Conservation (phyloP, 2,797 vertebrate species). For the Toxotes lorentzi region DNA sequence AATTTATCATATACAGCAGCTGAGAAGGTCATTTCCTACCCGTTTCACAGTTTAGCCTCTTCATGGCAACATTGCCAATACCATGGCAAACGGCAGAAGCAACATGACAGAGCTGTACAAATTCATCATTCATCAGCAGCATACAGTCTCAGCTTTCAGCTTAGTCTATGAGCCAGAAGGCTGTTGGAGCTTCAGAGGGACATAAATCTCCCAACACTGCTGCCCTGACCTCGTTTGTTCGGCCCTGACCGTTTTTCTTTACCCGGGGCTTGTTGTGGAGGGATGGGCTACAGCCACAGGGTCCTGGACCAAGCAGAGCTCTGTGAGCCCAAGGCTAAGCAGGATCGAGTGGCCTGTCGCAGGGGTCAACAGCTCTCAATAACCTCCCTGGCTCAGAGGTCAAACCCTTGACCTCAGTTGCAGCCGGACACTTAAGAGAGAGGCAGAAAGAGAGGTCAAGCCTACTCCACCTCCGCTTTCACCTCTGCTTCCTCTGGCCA, state of each 20-base stretch:
- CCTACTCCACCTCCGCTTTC: slow-evolving; percentile 67
- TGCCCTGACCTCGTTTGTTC: slow-evolving; percentile 84
- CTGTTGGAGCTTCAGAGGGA: slow-evolving; percentile 67
- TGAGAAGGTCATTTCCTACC: slow-evolving; percentile 33
- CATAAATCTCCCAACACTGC: slow-evolving; percentile 79
- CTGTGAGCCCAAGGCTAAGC: slow-evolving; percentile 68
- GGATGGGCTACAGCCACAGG: slow-evolving; percentile 58
- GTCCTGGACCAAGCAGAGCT: slow-evolving; percentile 63
- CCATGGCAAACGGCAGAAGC: slow-evolving; percentile 51
- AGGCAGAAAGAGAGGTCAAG: slow-evolving; percentile 75
- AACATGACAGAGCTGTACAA: slow-evolving; percentile 54
- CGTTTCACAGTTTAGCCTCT: slow-evolving; percentile 44
- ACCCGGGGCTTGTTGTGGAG: slow-evolving; percentile 46
- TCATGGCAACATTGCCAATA: slow-evolving; percentile 44
- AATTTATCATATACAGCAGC: slow-evolving; percentile 1
- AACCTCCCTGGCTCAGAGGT: slow-evolving; percentile 70
- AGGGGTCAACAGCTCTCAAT: slow-evolving; percentile 76
- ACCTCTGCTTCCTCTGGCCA: slow-evolving; percentile 66
- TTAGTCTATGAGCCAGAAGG: slow-evolving; percentile 59
- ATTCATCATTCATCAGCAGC: slow-evolving; percentile 69
- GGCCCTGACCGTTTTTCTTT: slow-evolving; percentile 67
- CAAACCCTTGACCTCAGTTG: slow-evolving; percentile 78
- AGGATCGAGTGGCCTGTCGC: slow-evolving; percentile 86
- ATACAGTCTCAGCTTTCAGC: slow-evolving; percentile 46
- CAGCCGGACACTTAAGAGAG: slow-evolving; percentile 63